Evolutionary conservation across 2,113 vertebrate species (phyloP), one percentile per base, ranked within the genome.

Genomic region (Garra rufa): DNA sequence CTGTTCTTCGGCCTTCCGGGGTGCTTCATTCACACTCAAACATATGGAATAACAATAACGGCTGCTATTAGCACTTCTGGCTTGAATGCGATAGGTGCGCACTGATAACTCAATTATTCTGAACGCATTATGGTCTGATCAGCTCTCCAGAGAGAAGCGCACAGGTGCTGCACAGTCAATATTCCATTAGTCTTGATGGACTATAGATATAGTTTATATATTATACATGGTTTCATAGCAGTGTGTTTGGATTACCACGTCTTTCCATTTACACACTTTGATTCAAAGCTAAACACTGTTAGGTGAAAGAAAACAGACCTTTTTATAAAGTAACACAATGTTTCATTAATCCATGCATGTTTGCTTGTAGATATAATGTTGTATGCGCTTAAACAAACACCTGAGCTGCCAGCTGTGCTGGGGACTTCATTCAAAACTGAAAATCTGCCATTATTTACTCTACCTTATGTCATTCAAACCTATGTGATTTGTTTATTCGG

Each of bases 1-100:
- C 43, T 75, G 82, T 88, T 88, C 85, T 85, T 91, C 91, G 90
- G 89, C 86, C 86, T 84, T 61, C n/a, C 8, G 9, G 34, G 61
- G 79, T 82, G 74, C 55, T 87, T 90, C 87, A 85, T 87, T 44
- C n/a, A 85, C 89, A 91, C 87, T 86, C 85, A 88, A 90, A 88
- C 92, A 91, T 92, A 90, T 93, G 92, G 89, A 79, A 28, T 48
- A 83, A 85, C 43, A 74, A 83, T 80, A 78, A 26, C 52, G 21
- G 38, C 50, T 17, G 63, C 81, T 38, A 55, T 73, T 44, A 55
- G 30, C 11, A 9, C 48, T 69, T 59, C 26, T 71, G 46, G 13
- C 3, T 44, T 34, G 2, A 19, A 34, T 46, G 38, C 10, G 79
- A 52, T 57, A n/a, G 34, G 28, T 24, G 57, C 5, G 43, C 1